Percentiles rank a stretch among this genome's conserved stretches.
phyloP scores from a whole-genome alignment of 2,888 invertebrate genomes.

The Andricus curvator region DNA sequence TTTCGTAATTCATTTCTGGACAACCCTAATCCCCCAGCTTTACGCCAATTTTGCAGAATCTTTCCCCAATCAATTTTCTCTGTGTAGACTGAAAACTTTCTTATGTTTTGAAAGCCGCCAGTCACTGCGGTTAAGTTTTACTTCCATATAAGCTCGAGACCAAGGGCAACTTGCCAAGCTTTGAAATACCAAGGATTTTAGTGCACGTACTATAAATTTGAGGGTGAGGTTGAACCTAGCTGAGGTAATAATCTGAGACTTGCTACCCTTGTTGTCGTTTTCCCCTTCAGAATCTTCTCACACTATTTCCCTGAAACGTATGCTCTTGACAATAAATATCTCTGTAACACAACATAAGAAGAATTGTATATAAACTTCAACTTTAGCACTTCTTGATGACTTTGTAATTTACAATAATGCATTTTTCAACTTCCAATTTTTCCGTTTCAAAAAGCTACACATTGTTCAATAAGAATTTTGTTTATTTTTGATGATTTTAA shows the following conservation, averaged over 20 bases:
- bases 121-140: constrained; percentile 23
- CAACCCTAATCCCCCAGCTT: no score
- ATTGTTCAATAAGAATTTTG: no score
- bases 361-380: background rate
- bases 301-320: background rate
- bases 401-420: no score
- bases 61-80: no score
- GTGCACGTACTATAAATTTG: constrained; percentile 34
- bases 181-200: constrained; percentile 33
- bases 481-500: no score
- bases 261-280: constrained; percentile 11
- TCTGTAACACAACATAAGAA: background rate
- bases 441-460: no score
- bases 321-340: background rate
- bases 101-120: constrained; percentile 27
- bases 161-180: constrained; percentile 35
- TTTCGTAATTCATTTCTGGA: no score
- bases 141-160: constrained; percentile 29
- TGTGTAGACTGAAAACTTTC: constrained; percentile 16
- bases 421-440: no score
- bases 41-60: no score
- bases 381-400: no score
- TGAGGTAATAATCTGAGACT: constrained; percentile 19
- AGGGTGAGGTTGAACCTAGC: constrained; percentile 21
- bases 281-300: background rate